phyloP scores from a whole-genome alignment of 2,113 vertebrate genomes.

The Ammospiza nelsoni region DNA sequence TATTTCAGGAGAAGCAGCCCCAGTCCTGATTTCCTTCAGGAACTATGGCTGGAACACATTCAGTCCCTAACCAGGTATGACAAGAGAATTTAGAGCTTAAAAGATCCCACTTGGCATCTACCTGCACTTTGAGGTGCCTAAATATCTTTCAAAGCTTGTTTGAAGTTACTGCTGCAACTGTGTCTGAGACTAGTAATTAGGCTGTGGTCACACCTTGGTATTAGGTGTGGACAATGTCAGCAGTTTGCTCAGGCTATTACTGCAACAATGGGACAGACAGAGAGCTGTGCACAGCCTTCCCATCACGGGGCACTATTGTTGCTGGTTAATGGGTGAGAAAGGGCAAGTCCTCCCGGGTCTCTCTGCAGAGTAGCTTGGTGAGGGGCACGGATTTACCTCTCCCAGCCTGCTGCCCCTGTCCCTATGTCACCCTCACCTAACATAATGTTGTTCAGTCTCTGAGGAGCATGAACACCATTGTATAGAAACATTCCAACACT shows the following conservation, averaged over 20 bases:
- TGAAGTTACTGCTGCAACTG: neutral
- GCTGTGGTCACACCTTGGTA: neutral
- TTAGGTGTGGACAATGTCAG: neutral
- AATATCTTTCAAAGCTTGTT: neutral
- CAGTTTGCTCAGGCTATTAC: constrained; percentile 9
- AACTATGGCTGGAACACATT: neutral
- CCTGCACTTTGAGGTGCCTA: neutral
- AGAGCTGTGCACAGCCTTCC: neutral
- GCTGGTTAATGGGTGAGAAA: constrained; percentile 17
- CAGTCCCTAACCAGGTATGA: neutral
- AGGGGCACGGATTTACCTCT: neutral
- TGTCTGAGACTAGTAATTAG: neutral
- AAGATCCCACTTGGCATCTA: neutral
- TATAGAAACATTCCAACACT: neutral
- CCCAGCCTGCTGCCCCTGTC: neutral
- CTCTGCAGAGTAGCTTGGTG: neutral
- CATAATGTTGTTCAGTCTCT: neutral
- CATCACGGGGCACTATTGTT: neutral
- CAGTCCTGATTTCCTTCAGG: neutral
- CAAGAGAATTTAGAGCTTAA: neutral
- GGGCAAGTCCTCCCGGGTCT: neutral
- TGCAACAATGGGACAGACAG: neutral
- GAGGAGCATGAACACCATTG: neutral
- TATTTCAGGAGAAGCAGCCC: neutral
- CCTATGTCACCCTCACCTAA: neutral